Conservation (phyloP, 2,113 vertebrate species). For the Myiozetetes cayanensis region DNA sequence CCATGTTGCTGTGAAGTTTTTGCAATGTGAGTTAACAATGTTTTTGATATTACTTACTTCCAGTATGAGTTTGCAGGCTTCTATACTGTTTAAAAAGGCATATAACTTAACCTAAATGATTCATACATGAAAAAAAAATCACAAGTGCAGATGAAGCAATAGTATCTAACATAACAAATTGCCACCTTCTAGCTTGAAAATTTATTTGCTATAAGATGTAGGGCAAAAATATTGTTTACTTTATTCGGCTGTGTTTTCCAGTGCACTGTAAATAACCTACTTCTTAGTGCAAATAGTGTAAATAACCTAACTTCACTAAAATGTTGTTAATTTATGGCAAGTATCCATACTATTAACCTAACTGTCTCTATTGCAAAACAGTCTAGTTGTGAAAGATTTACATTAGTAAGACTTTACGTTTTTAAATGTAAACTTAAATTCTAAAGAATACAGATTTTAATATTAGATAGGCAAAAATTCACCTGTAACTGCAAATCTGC, state of each 20-base stretch:
- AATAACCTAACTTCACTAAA: neutral
- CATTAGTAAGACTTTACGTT: neutral
- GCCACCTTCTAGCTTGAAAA: neutral
- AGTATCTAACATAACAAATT: neutral
- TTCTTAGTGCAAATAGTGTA: neutral
- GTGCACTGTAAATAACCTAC: neutral
- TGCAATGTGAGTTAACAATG: neutral
- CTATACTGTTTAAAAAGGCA: neutral
- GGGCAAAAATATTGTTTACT: neutral
- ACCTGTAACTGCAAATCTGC: neutral
- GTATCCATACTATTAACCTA: neutral
- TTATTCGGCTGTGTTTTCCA: neutral
- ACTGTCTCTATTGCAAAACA: neutral
- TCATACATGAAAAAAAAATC: neutral
- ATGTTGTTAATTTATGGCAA: neutral
- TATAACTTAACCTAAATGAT: neutral
- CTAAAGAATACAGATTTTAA: neutral
- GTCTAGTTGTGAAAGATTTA: neutral
- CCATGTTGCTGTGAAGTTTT: neutral
- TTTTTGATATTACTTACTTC: neutral
- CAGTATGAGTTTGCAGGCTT: neutral
- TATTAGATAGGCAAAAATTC: neutral
- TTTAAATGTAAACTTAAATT: neutral
- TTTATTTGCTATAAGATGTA: neutral
- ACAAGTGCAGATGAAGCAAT: neutral